phyloP scores from a whole-genome alignment of 2,888 invertebrate species.

The Limnephilus rhombicus region DNA sequence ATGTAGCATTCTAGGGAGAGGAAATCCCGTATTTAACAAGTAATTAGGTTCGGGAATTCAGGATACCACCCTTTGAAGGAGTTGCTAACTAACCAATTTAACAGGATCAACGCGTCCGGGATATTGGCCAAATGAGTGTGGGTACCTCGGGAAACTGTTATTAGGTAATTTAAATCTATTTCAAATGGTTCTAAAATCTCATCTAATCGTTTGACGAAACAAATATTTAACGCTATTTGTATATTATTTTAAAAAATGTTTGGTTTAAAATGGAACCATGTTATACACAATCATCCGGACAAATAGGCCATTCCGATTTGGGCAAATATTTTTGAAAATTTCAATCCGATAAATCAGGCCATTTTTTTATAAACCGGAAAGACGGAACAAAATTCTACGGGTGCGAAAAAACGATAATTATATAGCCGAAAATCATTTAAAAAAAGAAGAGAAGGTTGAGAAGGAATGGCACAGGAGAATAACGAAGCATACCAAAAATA shows the following conservation, averaged over 20 bases:
- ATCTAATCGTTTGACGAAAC: neutral
- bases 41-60: neutral
- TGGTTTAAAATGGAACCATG: neutral
- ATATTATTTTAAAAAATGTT: neutral
- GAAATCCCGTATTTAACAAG: neutral
- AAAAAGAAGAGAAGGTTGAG: too few species aligned
- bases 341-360: too few species aligned
- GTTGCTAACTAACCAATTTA: conserved; percentile 16
- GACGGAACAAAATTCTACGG: too few species aligned
- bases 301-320: too few species aligned
- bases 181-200: neutral
- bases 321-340: too few species aligned
- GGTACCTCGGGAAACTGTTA: neutral
- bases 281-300: too few species aligned
- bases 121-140: neutral
- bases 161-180: neutral
- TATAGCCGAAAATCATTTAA: too few species aligned
- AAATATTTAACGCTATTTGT: neutral
- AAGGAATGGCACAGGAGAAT: too few species aligned
- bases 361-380: too few species aligned
- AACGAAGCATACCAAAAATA: too few species aligned
- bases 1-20: neutral
- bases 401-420: too few species aligned
- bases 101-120: conserved; percentile 6
- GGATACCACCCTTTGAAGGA: conserved; percentile 13